These are phyloP conservation scores for Pelusios castaneus DNA, from an alignment of 2,113 vertebrate species.

Conservation along the genomic window DNA sequence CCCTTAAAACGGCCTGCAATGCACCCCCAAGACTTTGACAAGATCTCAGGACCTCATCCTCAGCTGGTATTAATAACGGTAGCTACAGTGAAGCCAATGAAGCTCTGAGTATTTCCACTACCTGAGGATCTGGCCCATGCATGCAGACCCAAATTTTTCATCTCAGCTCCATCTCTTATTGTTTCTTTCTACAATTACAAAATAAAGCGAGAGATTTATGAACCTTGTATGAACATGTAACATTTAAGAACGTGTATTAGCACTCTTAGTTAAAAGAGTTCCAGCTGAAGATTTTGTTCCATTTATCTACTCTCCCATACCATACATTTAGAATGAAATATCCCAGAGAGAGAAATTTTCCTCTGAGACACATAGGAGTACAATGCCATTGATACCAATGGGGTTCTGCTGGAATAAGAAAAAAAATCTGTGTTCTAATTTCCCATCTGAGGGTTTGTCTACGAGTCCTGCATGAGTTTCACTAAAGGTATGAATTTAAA, in stretches of 20 bases:
- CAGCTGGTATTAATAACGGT: neutral
- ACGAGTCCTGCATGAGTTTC: neutral
- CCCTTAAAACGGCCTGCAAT: neutral
- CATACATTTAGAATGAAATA: neutral
- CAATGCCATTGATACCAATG: neutral
- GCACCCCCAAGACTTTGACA: neutral
- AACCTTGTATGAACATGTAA: neutral
- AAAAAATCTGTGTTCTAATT: neutral
- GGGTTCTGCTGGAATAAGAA: neutral
- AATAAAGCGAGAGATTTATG: neutral
- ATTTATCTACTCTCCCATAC: neutral
- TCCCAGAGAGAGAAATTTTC: neutral
- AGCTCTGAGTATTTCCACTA: neutral
- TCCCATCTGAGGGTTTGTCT: neutral
- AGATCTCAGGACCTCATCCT: neutral
- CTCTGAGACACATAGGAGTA: neutral
- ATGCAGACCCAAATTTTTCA: neutral
- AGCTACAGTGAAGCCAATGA: neutral
- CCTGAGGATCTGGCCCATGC: rapidly evolving
- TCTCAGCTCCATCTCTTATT: neutral
- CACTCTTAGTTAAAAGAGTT: neutral
- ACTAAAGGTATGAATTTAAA: neutral
- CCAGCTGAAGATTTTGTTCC: neutral
- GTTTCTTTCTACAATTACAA: neutral
- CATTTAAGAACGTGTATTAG: neutral